These are phyloP conservation scores for Porites lutea DNA, from an alignment of 64 coral and sea anemone species.

Conservation along the genomic window DNA sequence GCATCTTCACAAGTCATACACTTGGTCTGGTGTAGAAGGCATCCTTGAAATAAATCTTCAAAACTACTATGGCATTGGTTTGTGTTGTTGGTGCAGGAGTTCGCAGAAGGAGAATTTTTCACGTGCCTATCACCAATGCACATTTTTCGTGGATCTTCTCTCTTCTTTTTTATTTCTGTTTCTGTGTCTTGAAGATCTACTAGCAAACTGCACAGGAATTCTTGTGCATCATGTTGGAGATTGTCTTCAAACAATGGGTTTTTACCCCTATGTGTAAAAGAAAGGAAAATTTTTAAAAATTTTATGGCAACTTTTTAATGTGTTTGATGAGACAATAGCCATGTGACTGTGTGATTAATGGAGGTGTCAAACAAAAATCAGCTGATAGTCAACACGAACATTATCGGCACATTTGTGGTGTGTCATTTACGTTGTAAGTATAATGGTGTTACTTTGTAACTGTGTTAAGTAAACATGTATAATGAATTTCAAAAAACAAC, in stretches of 20 bases:
- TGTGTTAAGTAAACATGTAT: no score
- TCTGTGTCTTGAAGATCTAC: conserved; percentile 82
- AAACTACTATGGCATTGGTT: conserved; percentile 32
- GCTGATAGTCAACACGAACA: no score
- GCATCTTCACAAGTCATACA: conserved; percentile 96
- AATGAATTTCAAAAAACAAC: no score
- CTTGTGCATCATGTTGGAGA: conserved; percentile 96
- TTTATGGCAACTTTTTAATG: no score
- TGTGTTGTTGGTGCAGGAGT: neutral
- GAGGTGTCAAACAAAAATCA: no score
- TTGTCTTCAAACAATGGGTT: conserved; percentile 86
- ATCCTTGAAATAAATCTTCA: conserved; percentile 87
- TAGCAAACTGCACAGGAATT: conserved; percentile 89
- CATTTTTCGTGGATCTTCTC: neutral
- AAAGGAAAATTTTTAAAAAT: neutral
- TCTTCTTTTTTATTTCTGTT: conserved; percentile 57
- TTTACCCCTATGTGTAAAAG: conserved; percentile 50
- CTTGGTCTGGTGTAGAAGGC: conserved; percentile 85
- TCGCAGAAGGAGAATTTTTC: neutral
- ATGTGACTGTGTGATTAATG: no score
- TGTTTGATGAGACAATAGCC: no score
- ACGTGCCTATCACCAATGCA: neutral
- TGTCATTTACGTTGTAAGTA: no score
- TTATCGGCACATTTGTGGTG: no score
- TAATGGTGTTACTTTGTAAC: no score